Base-by-base conservation (phyloP, 2,113 vertebrate species). In the Natator depressus region DNA sequence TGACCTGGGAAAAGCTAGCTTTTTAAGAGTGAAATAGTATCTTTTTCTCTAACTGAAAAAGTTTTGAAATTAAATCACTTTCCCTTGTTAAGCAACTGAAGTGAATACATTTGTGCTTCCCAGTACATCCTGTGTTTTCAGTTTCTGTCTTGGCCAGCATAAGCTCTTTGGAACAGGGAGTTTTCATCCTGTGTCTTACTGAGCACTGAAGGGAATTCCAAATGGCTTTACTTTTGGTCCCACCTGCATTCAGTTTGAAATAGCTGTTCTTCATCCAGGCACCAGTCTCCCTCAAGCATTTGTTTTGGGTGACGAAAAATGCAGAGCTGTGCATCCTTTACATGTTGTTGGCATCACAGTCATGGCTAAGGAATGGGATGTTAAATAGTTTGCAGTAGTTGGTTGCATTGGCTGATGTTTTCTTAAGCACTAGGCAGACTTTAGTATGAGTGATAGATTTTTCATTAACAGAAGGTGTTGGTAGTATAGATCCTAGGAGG, bases 31-130 rank as follows among this genome's bases (percentile, higher is more conserved):
- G 38, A 55, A 22, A 57, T 82, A 54, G 4, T 24, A 10, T 8
- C 51, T 91, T 55, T 87, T 13, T 51, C 53, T 93, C 27, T 65
- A 12, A 57, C 54, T 81, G 82, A 31, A 11, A 75, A 51, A 1
- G 84, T 93, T 91, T 78, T 89, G 38, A 91, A 82, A 27, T 88
- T 75, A 42, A 79, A 93, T 65, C 17, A 16, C 62, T 9, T 72
- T 31, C 1, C 9, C 6, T 86, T 94, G 69, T 91, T 59, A 17
- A 55, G 35, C 29, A 78, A 89, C 84, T 19, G 51, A 35, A 6
- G 5, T 31, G 69, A 85, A 46, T 12, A 87, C 85, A 8, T 14
- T 81, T 1, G 0, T 85, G 55, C 8, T 82, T 1, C 47, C 50
- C 31, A 20, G 49, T 91, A n/a, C 38, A 54, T 87, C 3, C n/a